These are phyloP conservation scores for Prunella himalayana DNA, from an alignment of 2,113 vertebrate genomes.

Conservation along the genomic window DNA sequence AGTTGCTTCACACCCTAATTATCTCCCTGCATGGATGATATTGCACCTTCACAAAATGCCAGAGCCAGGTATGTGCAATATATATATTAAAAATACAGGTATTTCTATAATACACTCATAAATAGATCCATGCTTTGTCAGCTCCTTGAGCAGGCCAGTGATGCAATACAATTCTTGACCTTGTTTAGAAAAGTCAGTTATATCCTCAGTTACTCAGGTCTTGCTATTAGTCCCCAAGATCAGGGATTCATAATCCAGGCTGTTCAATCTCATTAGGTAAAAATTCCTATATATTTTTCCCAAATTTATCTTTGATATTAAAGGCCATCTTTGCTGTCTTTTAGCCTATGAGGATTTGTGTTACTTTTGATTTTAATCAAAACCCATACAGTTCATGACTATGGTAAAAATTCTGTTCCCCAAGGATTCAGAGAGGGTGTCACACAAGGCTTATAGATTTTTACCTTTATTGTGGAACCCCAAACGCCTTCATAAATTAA, in stretches of 20 bases:
- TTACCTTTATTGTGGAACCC: not conserved
- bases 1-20: not conserved
- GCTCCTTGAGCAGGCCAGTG: not conserved
- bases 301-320: not conserved
- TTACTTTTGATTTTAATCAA: not conserved
- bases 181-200: not conserved
- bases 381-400: not conserved
- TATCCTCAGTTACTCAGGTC: not conserved
- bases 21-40: not conserved
- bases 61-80: not conserved
- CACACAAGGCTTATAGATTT: not conserved
- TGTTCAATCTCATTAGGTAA: not conserved
- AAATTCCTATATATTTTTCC: not conserved
- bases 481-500: not conserved
- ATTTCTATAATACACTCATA: not conserved
- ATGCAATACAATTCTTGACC: not conserved
- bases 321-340: not conserved
- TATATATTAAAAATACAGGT: not conserved
- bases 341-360: not conserved
- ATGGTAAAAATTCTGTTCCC: not conserved
- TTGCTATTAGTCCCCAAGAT: not conserved
- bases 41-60: rapidly evolving
- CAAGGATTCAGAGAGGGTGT: not conserved
- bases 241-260: not conserved
- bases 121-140: not conserved